Evolutionary conservation across 2,113 vertebrate genomes (phyloP).

Genomic region (Microtus pennsylvanicus): DNA sequence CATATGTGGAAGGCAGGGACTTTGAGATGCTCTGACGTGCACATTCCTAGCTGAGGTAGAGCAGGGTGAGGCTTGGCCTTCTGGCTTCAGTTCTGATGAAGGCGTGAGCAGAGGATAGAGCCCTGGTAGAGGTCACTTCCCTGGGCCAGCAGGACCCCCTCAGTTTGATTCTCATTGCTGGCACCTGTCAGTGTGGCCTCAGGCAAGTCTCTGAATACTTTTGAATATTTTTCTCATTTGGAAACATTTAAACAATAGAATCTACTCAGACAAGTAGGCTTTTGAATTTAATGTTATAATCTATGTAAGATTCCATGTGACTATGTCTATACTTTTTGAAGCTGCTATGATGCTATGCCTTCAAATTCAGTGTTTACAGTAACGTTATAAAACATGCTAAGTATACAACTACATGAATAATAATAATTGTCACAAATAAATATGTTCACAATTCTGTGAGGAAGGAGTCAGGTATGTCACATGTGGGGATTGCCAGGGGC

Average conservation of each 20-base stretch:
- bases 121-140: too few relatives aligned
- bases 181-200: neutral
- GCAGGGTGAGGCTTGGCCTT: accelerated
- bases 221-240: neutral
- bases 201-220: neutral
- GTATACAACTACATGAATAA: neutral
- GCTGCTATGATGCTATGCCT: neutral
- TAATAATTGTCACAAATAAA: neutral
- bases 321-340: neutral
- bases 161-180: neutral
- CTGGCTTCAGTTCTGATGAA: neutral
- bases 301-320: neutral
- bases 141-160: neutral
- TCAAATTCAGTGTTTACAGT: neutral
- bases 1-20: accelerated
- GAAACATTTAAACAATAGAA: neutral
- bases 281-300: neutral
- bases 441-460: neutral
- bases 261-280: neutral
- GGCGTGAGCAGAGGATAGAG: accelerated
- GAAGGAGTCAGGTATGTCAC: neutral
- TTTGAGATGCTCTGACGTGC: neutral
- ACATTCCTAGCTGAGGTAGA: neutral
- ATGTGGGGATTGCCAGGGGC: neutral
- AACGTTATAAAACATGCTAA: neutral